Percentiles rank a stretch among this genome's conserved stretches.
These are phyloP conservation scores for Meteorus cinctellus DNA, from an alignment of 2,888 invertebrate species.

Conservation along the genomic window DNA sequence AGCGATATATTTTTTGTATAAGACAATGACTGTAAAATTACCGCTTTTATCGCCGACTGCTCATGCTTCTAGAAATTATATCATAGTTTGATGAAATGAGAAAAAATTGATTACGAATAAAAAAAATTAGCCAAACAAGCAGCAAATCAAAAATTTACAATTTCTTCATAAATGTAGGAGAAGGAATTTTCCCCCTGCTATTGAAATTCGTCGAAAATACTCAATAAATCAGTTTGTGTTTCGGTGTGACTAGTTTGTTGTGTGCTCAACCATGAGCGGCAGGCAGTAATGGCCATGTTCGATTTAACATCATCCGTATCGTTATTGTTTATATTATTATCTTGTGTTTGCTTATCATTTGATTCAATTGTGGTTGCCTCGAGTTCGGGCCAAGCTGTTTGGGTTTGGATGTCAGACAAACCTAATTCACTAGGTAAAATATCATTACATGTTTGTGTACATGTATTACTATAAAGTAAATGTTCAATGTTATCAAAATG, in stretches of 20 bases:
- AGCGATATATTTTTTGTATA: background rate
- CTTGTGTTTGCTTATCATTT: conserved; percentile 77
- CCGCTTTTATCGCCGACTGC: conserved; percentile 7
- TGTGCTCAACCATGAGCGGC: conserved; percentile 63
- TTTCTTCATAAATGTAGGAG: background rate
- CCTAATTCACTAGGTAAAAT: conserved; percentile 76
- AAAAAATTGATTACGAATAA: conserved; percentile 17
- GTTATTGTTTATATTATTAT: conserved; percentile 27
- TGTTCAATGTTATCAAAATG: conserved; percentile 71
- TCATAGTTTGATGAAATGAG: conserved; percentile 17
- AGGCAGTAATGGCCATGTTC: conserved; percentile 50
- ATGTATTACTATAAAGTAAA: conserved; percentile 73
- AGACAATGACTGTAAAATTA: background rate
- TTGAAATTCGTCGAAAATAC: conserved; percentile 66
- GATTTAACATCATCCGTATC: conserved; percentile 57
- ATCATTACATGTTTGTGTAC: conserved; percentile 77
- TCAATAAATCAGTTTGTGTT: conserved; percentile 75
- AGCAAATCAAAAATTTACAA: conserved; percentile 16
- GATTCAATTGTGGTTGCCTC: conserved; percentile 76
- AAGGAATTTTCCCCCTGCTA: conserved; percentile 40
- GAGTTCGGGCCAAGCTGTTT: conserved; percentile 77
- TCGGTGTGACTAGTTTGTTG: conserved; percentile 74
- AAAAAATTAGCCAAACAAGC: background rate
- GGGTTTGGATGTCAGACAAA: conserved; percentile 79
- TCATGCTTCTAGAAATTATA: conserved; percentile 34